Evolutionary conservation across 2,113 vertebrate genomes (phyloP), one percentile per base, ranked within the genome.

Genomic region (Hippocampus abdominalis): DNA sequence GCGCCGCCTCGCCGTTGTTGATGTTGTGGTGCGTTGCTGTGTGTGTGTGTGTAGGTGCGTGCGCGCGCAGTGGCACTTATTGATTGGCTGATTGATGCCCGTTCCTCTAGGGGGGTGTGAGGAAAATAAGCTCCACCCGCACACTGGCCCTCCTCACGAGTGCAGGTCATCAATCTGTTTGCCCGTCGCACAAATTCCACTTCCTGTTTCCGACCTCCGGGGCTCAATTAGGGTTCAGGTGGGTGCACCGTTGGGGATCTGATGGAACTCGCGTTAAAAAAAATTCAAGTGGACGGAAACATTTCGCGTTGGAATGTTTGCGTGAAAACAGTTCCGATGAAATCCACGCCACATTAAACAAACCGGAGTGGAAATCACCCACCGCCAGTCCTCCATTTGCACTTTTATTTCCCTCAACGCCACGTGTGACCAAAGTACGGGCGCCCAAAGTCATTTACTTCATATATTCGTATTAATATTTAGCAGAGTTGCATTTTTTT

Each of bases 181-280:
- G 27, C 60, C 60, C 44, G 71, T 29, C 27, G 54, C 54, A 44
- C 71, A 60, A 79, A 66, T 39, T 68, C 51, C 5, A 36, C 7
- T 60, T 29, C 85, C 60, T 76, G 40, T 75, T 70, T 75, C 71
- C 73, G 18, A 15, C 79, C 89, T 69, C 40, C 71, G 98, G 96
- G 96, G 97, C n/a, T 92, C 93, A 62, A 90, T 91, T 70, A 92
- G 93, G 94, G 93, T 66, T 77, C 98, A 56, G 96, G 96, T 62
- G 98, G 95, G 95, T 97, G 27, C 6, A 96, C 83, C 94, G 96
- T 15, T 81, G 92, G 95, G 95, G 83, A 91, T 84, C 49, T 90
- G 94, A 57, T 91, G 89, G 73, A 93, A 88, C 66, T 93, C 96
- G 77, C 89, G 91, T 69, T 78, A 57, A 57, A 29, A 29, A 25